Base-by-base conservation (phyloP, 2,797 vertebrate genomes). In the Hyperoplus lanceolatus region DNA sequence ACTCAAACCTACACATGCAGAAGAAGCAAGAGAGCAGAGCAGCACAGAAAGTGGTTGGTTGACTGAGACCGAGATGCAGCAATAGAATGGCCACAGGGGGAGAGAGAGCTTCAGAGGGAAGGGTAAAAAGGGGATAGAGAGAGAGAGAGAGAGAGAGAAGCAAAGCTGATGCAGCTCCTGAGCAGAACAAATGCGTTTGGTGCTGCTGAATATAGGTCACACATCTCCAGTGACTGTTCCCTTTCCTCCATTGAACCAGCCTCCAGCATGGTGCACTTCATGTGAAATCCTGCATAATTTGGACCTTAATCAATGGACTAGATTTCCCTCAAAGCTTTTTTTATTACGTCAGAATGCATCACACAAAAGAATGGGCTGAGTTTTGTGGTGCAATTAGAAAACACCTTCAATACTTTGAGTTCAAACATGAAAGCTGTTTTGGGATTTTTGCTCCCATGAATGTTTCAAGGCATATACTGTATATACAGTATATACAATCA, bases 151-250 rank as follows among this genome's bases (percentile, higher is more conserved):
- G 56, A 76, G 82, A 65, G 71, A 73, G 82, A 75, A 72, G 68
- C 75, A 83, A 70, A 92, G 82, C 87, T 85, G 85, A 90, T 87
- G 90, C 75, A 91, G 91, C 87, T 93, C 85, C 88, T 92, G 87
- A 93, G 92, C 92, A 91, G 92, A 94, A 92, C 91, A 89, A 94
- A 94, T 92, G 91, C 87, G 86, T 92, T 92, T 64, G 81, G 86
- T 92, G 90, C 85, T 85, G 76, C 88, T 77, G 90, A 95, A 96
- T 95, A 90, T 96, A 95, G 93, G 94, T 95, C 94, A 95, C 90
- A 94, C 93, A 93, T 94, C 93, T 95, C 92, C 89, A 89, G 88
- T 87, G 92, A 92, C 88, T 91, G 87, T 79, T 90, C 70, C 76
- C 89, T 84, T 91, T 74, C 83, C 88, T 87, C 88, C 73, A 78